phyloP scores from a whole-genome alignment of 1,140 invertebrate species.

The Musca vetustissima region DNA sequence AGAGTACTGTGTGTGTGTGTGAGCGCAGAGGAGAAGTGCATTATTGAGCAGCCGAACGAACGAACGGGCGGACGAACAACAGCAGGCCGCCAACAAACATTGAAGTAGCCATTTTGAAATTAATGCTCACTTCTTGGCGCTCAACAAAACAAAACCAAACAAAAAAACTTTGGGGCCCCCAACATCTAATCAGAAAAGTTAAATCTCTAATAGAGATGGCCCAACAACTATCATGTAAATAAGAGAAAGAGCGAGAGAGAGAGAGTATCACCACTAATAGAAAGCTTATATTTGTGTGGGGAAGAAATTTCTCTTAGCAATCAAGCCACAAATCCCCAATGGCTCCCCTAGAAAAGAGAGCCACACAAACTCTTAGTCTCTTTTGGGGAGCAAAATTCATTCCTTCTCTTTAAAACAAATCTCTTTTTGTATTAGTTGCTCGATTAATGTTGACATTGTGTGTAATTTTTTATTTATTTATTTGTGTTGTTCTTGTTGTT shows the following conservation, averaged over 20 bases:
- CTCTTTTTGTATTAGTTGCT: too few species aligned
- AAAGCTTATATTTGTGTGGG: too few species aligned
- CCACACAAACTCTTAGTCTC: too few species aligned
- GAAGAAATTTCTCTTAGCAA: neutral
- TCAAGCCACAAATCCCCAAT: too few species aligned
- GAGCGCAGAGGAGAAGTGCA: neutral
- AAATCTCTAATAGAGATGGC: neutral
- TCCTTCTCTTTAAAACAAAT: too few species aligned
- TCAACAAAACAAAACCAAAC: neutral
- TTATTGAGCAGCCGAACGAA: neutral
- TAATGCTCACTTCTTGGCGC: neutral
- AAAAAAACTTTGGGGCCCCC: neutral
- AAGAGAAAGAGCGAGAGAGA: constrained; percentile 5
- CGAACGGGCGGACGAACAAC: too few species aligned
- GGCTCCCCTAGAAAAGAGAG: too few species aligned
- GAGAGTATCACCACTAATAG: constrained; percentile 1
- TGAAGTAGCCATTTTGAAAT: constrained; percentile 19
- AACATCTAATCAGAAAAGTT: neutral
- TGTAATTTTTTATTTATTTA: too few species aligned
- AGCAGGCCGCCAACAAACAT: too few species aligned
- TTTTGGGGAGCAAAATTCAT: too few species aligned
- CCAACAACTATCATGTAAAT: neutral
- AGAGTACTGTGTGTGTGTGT: neutral
- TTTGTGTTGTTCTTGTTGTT: too few species aligned
- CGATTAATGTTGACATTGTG: too few species aligned